These are phyloP conservation scores for Drosophila melanogaster DNA, from an alignment of 1,140 invertebrate species.

Conservation along the genomic window Release_6_plus_ISO1_MT NC_004354.4:11899501-11900000, in stretches of 20 bases:
- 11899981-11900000: slow-evolving; percentile 14
- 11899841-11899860: slow-evolving; percentile 23
- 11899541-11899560: background rate
- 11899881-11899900: slow-evolving; percentile 23
- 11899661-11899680: slow-evolving; percentile 12
- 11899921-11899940: background rate
- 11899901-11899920: background rate
- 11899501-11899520: background rate
- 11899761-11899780: background rate
- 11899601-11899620: slow-evolving; percentile 24
- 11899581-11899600: slow-evolving; percentile 8
- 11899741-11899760: slow-evolving; percentile 12
- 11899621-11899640: background rate
- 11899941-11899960: background rate
- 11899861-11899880: slow-evolving; percentile 25
- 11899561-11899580: slow-evolving; percentile 9
- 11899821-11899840: slow-evolving; percentile 15
- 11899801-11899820: slow-evolving; percentile 14
- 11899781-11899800: slow-evolving; percentile 37
- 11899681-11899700: background rate
- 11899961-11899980: background rate
- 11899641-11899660: background rate
- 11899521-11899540: background rate
- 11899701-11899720: slow-evolving; percentile 32
- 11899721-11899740: slow-evolving; percentile 1